phyloP scores from a whole-genome alignment of 2,113 vertebrate species.

The Brachyhypopomus occidentalis region DNA sequence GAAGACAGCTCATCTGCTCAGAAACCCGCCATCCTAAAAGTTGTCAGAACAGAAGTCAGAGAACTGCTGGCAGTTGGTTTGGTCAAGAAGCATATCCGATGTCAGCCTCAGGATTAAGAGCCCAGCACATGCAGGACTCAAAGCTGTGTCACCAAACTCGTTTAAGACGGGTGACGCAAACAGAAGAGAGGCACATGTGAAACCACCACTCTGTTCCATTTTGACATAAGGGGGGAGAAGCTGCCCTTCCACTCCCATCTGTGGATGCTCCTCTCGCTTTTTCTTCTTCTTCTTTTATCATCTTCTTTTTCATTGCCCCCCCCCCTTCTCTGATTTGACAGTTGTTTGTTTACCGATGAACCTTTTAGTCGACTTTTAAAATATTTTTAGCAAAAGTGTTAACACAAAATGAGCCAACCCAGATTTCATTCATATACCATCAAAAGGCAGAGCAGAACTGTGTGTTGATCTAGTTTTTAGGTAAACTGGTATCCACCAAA shows the following conservation, averaged over 20 bases:
- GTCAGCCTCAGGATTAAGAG: constrained; percentile 52
- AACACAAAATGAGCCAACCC: not conserved
- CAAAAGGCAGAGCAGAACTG: not conserved
- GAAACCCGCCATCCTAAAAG: constrained; percentile 66
- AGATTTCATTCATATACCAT: not conserved
- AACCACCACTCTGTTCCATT: not conserved
- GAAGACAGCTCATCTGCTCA: constrained; percentile 44
- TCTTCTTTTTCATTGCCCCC: not conserved
- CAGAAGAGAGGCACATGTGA: not conserved
- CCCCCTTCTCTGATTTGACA: not conserved
- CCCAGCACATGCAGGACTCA: constrained; percentile 46
- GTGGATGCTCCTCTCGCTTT: not conserved
- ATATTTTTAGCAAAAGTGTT: not conserved
- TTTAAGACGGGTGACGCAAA: constrained; percentile 40
- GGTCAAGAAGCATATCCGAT: constrained; percentile 52
- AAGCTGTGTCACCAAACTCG: constrained; percentile 46
- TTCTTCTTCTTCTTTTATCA: not conserved
- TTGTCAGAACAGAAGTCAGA: constrained; percentile 59
- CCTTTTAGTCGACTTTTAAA: not conserved
- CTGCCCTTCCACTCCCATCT: not conserved
- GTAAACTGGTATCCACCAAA: too few relatives aligned
- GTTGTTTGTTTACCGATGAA: not conserved
- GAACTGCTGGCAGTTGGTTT: constrained; percentile 38
- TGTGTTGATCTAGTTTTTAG: too few relatives aligned
- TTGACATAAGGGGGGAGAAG: not conserved